phyloP scores from a whole-genome alignment of 1,140 invertebrate species.

The Drosophila takahashii region DNA sequence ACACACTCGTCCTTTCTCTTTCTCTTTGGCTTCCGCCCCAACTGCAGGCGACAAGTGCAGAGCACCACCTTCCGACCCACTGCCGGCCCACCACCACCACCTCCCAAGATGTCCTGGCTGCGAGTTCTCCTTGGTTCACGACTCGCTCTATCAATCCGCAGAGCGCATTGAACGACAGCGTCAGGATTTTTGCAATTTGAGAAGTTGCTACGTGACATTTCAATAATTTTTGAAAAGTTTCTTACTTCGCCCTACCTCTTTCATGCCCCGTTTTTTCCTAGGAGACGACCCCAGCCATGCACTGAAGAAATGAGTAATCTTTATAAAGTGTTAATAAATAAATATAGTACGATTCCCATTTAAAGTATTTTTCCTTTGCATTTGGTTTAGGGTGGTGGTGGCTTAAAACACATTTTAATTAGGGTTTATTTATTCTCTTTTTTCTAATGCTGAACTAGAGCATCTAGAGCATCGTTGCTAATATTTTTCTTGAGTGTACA shows the following conservation, averaged over 20 bases:
- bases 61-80: neutral
- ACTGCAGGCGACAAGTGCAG: slow-evolving; percentile 74
- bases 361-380: no score
- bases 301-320: slow-evolving; percentile 6
- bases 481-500: neutral
- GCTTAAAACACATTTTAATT: no score
- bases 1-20: slow-evolving; percentile 2
- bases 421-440: no score
- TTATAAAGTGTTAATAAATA: no score
- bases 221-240: slow-evolving; percentile 85
- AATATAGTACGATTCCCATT: no score
- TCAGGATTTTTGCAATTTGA: slow-evolving; percentile 85
- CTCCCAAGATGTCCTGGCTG: slow-evolving; percentile 39
- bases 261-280: slow-evolving; percentile 10
- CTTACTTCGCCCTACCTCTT: slow-evolving; percentile 42
- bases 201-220: slow-evolving; percentile 85
- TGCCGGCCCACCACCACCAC: neutral
- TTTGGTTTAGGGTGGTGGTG: no score
- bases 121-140: slow-evolving; percentile 34
- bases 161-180: slow-evolving; percentile 84
- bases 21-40: slow-evolving; percentile 29
- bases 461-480: no score
- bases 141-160: slow-evolving; percentile 83
- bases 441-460: neutral
- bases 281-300: slow-evolving; percentile 8